phyloP scores from a whole-genome alignment of 2,888 invertebrate genomes.

The Drosophila setosimentum region DNA sequence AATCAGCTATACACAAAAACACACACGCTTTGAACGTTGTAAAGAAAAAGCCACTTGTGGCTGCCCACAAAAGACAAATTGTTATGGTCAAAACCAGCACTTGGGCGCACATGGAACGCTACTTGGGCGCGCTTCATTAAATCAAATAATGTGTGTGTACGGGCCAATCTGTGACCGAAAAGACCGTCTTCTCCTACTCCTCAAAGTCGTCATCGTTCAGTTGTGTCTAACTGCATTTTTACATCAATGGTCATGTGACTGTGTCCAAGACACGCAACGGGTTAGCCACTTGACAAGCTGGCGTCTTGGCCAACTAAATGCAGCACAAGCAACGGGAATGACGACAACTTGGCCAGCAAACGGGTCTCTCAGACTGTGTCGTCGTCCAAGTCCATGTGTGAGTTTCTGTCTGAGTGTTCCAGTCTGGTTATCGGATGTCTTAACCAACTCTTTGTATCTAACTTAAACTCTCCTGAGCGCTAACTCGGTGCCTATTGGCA shows the following conservation, averaged over 20 bases:
- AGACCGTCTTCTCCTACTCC: constrained; percentile 9
- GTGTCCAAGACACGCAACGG: constrained; percentile 50
- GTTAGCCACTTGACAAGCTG: constrained; percentile 66
- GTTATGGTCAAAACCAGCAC: constrained; percentile 51
- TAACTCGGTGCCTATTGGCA: constrained; percentile 59
- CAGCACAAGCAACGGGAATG: constrained; percentile 71
- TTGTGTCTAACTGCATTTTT: constrained; percentile 73
- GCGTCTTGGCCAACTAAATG: constrained; percentile 44
- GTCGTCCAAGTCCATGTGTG: not conserved
- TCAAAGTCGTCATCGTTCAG: constrained; percentile 23
- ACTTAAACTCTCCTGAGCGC: constrained; percentile 35
- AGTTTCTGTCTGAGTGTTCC: not conserved
- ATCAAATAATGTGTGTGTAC: constrained; percentile 58
- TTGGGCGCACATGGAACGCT: constrained; percentile 53
- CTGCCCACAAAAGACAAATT: constrained; percentile 51
- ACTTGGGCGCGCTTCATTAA: constrained; percentile 74
- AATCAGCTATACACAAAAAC: constrained; percentile 43
- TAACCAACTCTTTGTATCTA: constrained; percentile 5
- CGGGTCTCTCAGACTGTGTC: constrained; percentile 56
- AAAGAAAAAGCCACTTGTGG: constrained; percentile 31
- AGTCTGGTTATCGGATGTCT: not conserved
- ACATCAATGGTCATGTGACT: constrained; percentile 73
- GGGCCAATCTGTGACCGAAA: constrained; percentile 58
- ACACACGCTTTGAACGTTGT: constrained; percentile 31
- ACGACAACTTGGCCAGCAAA: constrained; percentile 48